Evolutionary conservation across 2,797 vertebrate genomes (phyloP), one percentile per base, ranked within the genome.

Genomic region (Gorsachius magnificus): DNA sequence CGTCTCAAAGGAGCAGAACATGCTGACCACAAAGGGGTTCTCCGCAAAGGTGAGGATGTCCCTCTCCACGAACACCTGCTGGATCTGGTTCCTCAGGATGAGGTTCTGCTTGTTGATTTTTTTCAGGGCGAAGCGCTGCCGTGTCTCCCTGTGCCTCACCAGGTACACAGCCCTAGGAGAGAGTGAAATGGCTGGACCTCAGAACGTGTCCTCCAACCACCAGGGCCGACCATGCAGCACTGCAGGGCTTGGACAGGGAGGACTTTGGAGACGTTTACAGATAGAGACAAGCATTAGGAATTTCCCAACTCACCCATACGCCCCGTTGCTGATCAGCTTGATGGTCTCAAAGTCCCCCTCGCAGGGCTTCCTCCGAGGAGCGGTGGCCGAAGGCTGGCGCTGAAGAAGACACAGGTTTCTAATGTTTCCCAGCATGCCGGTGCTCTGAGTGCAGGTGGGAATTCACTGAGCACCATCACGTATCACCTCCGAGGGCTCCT

Each of bases 81-180:
- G 99, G 97, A 99, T 99, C 98, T 99, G 99, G 98, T 99, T 99
- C 84, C 99, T 98, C 94, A 99, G 98, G 61, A 99, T 99, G 81
- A 99, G 97, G 97, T 99, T 99, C 97, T 99, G 99, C n/a, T 99
- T 99, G 96, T 99, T 99, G 91, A 99, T 99, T 96, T 99, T 99
- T 97, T 99, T 99, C 98, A 99, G 99, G 89, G 99, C 99, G 5
- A 99, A 99, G 45, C 99, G 99, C 88, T 99, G 99, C 18, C 99
- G 98, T 0, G 98, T 99, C 95, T 99, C 99, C 57, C 98, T 99
- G 97, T 99, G 99, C 53, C 99, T 98, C 50, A 99, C 99, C 93
- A 99, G 97, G 97, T 99, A 99, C 75, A 99, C 99, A 0, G 99
- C 99, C 76, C 99, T 99, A 33, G 25, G 36, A 35, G 54, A 56